Percentiles rank a stretch among this genome's conserved stretches.
Conservation (phyloP, 2,797 vertebrate genomes). For the Tadarida brasiliensis region DNA sequence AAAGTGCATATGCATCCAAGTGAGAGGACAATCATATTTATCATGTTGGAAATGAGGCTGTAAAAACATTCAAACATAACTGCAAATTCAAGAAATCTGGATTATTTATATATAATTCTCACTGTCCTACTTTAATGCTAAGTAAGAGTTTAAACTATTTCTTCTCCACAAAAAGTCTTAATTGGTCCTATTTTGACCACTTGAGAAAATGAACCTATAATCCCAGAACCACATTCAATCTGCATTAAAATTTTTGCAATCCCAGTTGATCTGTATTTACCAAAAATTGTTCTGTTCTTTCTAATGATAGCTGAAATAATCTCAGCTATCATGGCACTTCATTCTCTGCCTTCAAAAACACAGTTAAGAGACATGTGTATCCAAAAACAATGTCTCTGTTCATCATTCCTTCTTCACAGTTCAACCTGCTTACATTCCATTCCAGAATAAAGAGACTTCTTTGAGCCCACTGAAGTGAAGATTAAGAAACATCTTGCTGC, state of each 20-base stretch:
- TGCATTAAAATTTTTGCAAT: neutral
- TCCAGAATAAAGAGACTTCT: conserved; percentile 82
- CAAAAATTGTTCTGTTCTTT: conserved; percentile 31
- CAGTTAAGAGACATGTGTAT: conserved; percentile 84
- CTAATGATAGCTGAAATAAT: conserved; percentile 43
- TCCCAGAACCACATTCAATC: neutral
- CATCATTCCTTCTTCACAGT: conserved; percentile 85
- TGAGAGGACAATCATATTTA: conserved; percentile 52
- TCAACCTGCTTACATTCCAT: conserved; percentile 85
- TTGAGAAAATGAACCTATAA: conserved; percentile 47
- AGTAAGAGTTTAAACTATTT: conserved; percentile 47
- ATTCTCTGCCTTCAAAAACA: conserved; percentile 76
- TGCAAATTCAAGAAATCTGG: conserved; percentile 30
- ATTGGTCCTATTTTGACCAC: conserved; percentile 29
- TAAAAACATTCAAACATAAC: conserved; percentile 60
- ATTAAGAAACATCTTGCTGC: conserved; percentile 74
- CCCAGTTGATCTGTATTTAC: neutral
- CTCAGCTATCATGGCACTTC: neutral
- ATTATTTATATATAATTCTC: conserved; percentile 64
- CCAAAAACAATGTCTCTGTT: conserved; percentile 82
- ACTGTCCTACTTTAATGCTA: conserved; percentile 5
- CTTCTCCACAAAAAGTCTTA: conserved; percentile 25
- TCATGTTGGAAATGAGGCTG: conserved; percentile 27
- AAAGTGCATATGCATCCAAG: conserved; percentile 43
- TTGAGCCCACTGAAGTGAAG: conserved; percentile 80